Base-by-base conservation (phyloP, 23 tunicate species). In the Trididemnum miniatum region DNA sequence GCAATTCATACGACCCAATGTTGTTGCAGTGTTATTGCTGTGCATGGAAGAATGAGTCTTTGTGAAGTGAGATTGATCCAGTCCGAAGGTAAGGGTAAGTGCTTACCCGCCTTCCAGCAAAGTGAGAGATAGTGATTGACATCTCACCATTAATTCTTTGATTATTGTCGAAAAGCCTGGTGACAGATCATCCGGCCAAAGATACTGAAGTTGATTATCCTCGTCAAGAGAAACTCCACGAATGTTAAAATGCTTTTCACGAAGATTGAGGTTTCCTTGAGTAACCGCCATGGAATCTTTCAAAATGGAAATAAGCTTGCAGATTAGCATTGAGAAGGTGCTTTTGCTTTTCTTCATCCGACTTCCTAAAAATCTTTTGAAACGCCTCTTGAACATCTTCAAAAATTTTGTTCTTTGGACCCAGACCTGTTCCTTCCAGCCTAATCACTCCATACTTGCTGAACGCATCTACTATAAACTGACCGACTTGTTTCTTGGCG, bases 131-230 rank as follows among this genome's bases (percentile, higher is more conserved):
- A 62, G 4, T 4, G 20, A 4, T 25, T 22, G 5, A 25, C 20
- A 9, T 24, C 22, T 15, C 5, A 4, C 23, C 69, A 62, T 9
- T 4, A 62, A 62, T 4, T 22, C 24, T 25, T 62, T 62, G 69
- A 62, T 5, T 9, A 62, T 25, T 4, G 29, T n/a, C 15, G 69
- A 62, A 62, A 62, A 62, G 27, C 69, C 29, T 4, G 69, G 69
- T 4, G 69, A 62, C 20, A 62, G 29, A 62, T 62, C 29, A 62
- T 62, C 69, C 20, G 69, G 69, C 69, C 69, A 62, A 9, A 24
- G 23, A 22, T 22, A 62, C 4, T n/a, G 29, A 5, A 22, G 23
- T 7, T 9, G 54, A 15, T 44, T 15, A 25, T 62, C 69, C 27
- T 62, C 23, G 23, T n/a, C 29, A 25, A 20, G 22, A 4, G 69